These are phyloP conservation scores for Drosophila dives DNA, from an alignment of 2,888 invertebrate genomes.

Conservation along the genomic window DNA sequence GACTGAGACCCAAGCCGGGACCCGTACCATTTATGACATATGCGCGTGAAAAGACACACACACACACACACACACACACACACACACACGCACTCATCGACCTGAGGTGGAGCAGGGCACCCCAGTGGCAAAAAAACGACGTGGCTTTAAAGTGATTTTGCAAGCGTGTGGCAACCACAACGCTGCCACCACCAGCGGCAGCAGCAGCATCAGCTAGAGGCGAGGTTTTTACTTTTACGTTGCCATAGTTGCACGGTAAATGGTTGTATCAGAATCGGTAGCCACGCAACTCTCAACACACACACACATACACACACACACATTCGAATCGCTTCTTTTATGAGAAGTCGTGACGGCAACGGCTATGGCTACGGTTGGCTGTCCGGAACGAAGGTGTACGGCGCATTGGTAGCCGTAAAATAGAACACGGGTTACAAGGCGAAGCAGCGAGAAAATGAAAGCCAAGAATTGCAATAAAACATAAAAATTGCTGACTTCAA, in stretches of 20 bases:
- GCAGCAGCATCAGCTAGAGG: conserved; percentile 5
- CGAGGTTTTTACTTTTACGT: background rate
- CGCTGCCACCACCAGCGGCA: conserved; percentile 7
- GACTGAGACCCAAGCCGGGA: background rate
- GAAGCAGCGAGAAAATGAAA: conserved; percentile 51
- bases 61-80: background rate
- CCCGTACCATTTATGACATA: conserved; percentile 69
- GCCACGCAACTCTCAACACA: conserved; percentile 38
- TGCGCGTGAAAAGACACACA: conserved; percentile 43
- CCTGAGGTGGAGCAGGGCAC: conserved; percentile 7
- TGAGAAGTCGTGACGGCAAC: conserved; percentile 48
- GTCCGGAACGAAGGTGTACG: conserved; percentile 48
- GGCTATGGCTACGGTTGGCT: background rate
- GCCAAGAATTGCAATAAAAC: conserved; percentile 78
- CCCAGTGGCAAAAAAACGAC: conserved; percentile 34
- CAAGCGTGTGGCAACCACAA: conserved; percentile 48
- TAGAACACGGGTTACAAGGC: conserved; percentile 23
- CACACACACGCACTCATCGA: conserved; percentile 13
- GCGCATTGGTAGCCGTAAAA: conserved; percentile 44
- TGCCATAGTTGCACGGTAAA: conserved; percentile 38
- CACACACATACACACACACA: background rate
- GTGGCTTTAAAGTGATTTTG: conserved; percentile 68
- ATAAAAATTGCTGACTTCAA: conserved; percentile 79
- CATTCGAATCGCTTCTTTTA: conserved; percentile 25
- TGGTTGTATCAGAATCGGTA: conserved; percentile 56